Evolutionary conservation across 1,140 invertebrate species (phyloP), one percentile per base, ranked within the genome.

Genomic region (Trichonephila inaurata): DNA sequence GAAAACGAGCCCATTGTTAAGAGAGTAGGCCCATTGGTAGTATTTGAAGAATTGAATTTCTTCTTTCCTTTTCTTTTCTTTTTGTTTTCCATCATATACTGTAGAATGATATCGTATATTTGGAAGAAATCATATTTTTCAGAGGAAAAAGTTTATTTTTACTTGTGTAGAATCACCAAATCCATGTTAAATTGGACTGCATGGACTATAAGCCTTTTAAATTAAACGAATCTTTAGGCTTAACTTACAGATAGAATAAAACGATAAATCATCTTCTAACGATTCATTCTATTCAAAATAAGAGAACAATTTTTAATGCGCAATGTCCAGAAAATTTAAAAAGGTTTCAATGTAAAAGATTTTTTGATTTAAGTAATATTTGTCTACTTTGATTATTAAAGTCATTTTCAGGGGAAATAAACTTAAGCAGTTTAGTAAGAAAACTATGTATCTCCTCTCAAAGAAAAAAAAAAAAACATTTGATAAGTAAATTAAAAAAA

Each of bases 1-100:
- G 82, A 83, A 83, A 83, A 83, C 40, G 82, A 51, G 40, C 82
- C 44, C 82, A 83, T 83, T 83, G 44, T 83, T 83, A 83, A 28
- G 33, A 77, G 72, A 77, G 72, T 77, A 40, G 82, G 40, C 28
- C 82, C 40, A 58, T 60, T 51, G 82, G 82, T 60, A 83, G 82
- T 24, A 51, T 83, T 83, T 83, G 40, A 83, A 28, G 82, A 83
- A 58, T 60, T 83, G 44, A 51, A 83, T 58, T 77, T 14, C 16
- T 77, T 83, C 51, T n/a, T 58, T 44, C 51, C 18, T 51, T 5
- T 82, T 82, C 44, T 66, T 69, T 28, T 66, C 24, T 66, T 69
- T 24, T 1, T 69, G n/a, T 69, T 69, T 77, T 8, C 16, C 18
- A 40, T 69, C 21, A 19, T 16, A 77, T 40, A 77, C 33, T 40